Evolutionary conservation across 1,140 invertebrate genomes (phyloP), one percentile per base, ranked within the genome.

Genomic region (Choristoneura fumiferana): DNA sequence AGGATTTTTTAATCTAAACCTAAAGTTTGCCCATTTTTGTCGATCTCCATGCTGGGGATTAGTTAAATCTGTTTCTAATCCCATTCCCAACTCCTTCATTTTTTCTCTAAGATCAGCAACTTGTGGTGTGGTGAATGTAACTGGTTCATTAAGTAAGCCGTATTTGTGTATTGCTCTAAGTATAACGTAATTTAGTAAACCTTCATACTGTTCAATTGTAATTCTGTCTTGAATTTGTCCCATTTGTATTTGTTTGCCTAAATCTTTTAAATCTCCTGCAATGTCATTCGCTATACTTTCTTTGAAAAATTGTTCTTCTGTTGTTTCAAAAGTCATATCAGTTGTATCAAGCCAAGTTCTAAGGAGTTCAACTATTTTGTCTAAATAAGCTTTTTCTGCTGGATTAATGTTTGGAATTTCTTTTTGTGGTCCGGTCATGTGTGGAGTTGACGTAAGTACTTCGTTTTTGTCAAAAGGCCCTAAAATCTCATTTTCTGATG

Each of bases 301-400:
- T 54, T 60, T 60, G 14, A 35, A 57, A 9, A 37, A 17, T 1
- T 49, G 18, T 9, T 60, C 55, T 33, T 68, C 57, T 45, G 40
- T 9, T 33, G 57, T 62, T 14, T 62, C 33, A 29, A 60, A 64
- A 10, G 17, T 36, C 58, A 33, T 36, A 61, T 62, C n/a, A 71
- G 71, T 60, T 75, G 43, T 62, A 8, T 72, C 45, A 36, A 78
- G 61, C 78, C 78, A 81, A 5, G 43, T 5, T 22, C 49, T 65
- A 22, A 81, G 65, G 14, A 68, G 1, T 36, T 53, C 15, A 13
- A 58, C 35, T 37, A 79, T 56, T 43, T 65, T 63, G 2, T 69
- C 55, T 9, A 62, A 60, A 36, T 71, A 78, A 13, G 13, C 13
- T 38, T 17, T 67, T 65, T 78, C 73, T 56, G 67, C 63, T 4